These are phyloP conservation scores for Boloria selene DNA, from an alignment of 2,888 invertebrate genomes.

Conservation along the genomic window DNA sequence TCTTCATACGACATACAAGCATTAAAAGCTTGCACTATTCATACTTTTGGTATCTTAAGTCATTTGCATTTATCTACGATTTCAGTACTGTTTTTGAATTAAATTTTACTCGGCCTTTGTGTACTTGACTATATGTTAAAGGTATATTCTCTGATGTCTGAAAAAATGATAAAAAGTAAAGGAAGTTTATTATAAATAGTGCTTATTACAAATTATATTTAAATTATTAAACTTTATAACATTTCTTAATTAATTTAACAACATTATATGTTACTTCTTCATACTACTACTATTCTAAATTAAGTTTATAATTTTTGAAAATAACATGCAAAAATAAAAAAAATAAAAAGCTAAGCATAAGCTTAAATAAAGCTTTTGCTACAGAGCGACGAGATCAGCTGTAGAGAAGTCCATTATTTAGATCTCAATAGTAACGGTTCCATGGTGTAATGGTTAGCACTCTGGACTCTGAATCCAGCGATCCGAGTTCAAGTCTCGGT, in stretches of 20 bases:
- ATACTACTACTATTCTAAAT: too few species aligned
- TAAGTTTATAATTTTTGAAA: too few species aligned
- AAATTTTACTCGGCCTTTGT: too few species aligned
- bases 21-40: not conserved
- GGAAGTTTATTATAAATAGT: too few species aligned
- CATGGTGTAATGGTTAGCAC: slow-evolving; percentile 89
- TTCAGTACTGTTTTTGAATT: too few species aligned
- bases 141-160: too few species aligned
- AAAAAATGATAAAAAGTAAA: too few species aligned
- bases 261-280: too few species aligned
- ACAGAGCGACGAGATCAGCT: not conserved
- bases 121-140: too few species aligned
- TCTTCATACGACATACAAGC: not conserved
- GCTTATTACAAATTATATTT: too few species aligned
- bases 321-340: not conserved
- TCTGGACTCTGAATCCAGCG: slow-evolving; percentile 92
- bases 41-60: slow-evolving; percentile 5
- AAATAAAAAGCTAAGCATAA: not conserved
- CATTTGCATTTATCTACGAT: slow-evolving; percentile 7
- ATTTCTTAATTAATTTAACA: too few species aligned
- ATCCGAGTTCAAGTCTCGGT: slow-evolving; percentile 92
- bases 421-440: slow-evolving; percentile 51
- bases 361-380: not conserved
- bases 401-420: not conserved
- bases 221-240: too few species aligned